Conservation (phyloP, 2,888 invertebrate species). For the Agrotis puta region DNA sequence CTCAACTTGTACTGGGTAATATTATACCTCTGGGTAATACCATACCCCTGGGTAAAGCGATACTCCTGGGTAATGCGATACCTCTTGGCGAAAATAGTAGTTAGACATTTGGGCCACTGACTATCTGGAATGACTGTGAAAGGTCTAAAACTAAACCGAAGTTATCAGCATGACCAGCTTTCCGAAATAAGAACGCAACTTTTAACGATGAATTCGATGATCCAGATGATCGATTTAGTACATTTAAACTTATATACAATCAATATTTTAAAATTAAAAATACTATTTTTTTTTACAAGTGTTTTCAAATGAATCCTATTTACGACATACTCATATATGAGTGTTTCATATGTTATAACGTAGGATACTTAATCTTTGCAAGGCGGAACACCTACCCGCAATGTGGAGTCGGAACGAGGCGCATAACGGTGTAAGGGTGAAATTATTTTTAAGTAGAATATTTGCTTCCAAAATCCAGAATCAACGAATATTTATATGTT, state of each 20-base stretch:
- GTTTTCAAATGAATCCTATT: not conserved
- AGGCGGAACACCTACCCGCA: slow-evolving; percentile 62
- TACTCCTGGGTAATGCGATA: no score
- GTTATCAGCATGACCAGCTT: no score
- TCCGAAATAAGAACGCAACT: no score
- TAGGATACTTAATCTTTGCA: slow-evolving; percentile 56
- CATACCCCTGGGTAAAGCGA: no score
- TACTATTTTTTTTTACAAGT: not conserved
- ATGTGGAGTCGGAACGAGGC: slow-evolving; percentile 58
- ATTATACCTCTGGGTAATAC: no score
- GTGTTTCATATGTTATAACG: slow-evolving; percentile 66
- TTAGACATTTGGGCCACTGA: no score
- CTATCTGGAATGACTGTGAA: no score
- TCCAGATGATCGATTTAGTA: no score
- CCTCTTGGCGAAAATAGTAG: no score
- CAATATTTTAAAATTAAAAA: not conserved
- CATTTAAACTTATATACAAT: not conserved
- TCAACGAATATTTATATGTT: slow-evolving; percentile 90
- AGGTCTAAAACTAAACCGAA: no score
- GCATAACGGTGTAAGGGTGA: slow-evolving; percentile 69
- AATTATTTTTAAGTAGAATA: slow-evolving; percentile 78
- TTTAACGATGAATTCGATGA: no score
- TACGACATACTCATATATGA: slow-evolving; percentile 41
- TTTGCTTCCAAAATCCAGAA: slow-evolving; percentile 86
- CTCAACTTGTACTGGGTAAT: no score